These are phyloP conservation scores for Picus viridis DNA, from an alignment of 2,797 vertebrate genomes.

Conservation along the genomic window DNA sequence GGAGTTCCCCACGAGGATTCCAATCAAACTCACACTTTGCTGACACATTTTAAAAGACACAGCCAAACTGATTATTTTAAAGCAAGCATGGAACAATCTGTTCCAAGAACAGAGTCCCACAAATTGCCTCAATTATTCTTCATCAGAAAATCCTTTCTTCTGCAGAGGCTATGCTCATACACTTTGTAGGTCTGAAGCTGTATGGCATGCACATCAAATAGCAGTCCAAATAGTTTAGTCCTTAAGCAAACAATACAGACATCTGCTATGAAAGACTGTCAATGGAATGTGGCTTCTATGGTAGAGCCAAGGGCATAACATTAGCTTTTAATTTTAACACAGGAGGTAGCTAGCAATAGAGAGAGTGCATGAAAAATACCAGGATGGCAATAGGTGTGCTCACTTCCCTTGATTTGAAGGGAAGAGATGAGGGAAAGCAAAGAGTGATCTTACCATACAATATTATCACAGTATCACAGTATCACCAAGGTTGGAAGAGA, in stretches of 20 bases:
- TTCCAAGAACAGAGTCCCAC: not conserved
- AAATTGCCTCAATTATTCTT: not conserved
- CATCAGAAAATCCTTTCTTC: not conserved
- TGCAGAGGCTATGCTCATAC: not conserved
- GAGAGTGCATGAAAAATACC: conserved; percentile 27
- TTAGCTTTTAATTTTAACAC: conserved; percentile 38
- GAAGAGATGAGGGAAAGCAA: not conserved
- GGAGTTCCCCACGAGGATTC: not conserved
- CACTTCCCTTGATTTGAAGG: not conserved
- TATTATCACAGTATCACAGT: not conserved
- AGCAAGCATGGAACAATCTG: not conserved
- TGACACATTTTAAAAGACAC: not conserved
- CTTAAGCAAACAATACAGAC: conserved; percentile 51
- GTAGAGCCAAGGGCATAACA: conserved; percentile 33
- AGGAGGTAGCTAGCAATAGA: not conserved
- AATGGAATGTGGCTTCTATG: conserved; percentile 55
- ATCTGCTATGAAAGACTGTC: conserved; percentile 44
- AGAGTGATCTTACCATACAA: not conserved
- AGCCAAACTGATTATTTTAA: not conserved
- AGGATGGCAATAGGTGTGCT: not conserved
- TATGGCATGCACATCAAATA: not conserved
- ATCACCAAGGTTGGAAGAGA: no score
- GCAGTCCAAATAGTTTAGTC: conserved; percentile 42
- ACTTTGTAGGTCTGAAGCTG: not conserved
- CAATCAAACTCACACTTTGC: not conserved